These are phyloP conservation scores for Zaprionus lineosus DNA, from an alignment of 2,888 invertebrate species.

Conservation along the genomic window DNA sequence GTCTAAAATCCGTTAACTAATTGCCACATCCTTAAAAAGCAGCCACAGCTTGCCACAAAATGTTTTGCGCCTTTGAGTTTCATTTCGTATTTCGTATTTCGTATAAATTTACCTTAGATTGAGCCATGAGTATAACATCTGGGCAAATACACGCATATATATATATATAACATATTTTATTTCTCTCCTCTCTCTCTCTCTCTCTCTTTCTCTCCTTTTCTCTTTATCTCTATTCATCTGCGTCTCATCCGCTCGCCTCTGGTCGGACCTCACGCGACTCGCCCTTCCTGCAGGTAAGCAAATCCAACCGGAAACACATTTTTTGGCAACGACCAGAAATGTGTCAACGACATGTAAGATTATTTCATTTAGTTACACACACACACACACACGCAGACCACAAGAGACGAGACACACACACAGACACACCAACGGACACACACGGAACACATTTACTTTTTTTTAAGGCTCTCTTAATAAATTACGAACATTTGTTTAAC, in stretches of 20 bases:
- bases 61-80: constrained; percentile 71
- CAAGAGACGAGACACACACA: constrained; percentile 22
- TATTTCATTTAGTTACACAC: constrained; percentile 58
- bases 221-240: constrained; percentile 31
- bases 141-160: constrained; percentile 20
- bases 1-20: constrained; percentile 74
- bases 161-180: constrained; percentile 20
- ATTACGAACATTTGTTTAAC: background rate
- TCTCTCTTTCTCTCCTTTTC: constrained; percentile 35
- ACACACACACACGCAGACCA: constrained; percentile 6
- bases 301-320: constrained; percentile 57
- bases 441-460: background rate
- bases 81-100: constrained; percentile 52
- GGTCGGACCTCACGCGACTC: constrained; percentile 6
- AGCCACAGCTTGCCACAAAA: constrained; percentile 72
- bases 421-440: background rate
- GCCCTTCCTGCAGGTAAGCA: constrained; percentile 70
- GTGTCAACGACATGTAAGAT: constrained; percentile 81
- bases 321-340: constrained; percentile 59
- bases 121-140: background rate
- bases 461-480: background rate
- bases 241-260: constrained; percentile 18
- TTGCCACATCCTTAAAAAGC: constrained; percentile 53
- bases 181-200: constrained; percentile 51
- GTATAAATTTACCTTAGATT: constrained; percentile 44